Conservation (phyloP, 2,888 invertebrate species). For the Opisthograptis luteolata region DNA sequence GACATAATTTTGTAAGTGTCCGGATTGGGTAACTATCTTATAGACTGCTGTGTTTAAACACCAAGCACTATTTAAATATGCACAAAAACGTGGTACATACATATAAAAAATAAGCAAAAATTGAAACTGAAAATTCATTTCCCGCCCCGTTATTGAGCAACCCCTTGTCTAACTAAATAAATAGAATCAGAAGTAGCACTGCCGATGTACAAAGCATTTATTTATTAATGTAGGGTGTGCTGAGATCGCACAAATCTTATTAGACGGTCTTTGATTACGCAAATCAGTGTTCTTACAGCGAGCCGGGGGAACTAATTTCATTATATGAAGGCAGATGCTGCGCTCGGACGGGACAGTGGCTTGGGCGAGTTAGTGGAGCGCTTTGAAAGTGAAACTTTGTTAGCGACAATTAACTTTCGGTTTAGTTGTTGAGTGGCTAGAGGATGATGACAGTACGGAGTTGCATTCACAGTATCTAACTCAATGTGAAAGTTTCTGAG, state of each 20-base stretch:
- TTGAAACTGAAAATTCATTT: no score
- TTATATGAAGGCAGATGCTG: conserved; percentile 52
- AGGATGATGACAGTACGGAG: no score
- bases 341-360: conserved; percentile 29
- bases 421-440: no score
- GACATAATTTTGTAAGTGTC: no score
- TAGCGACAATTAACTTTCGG: conserved; percentile 19
- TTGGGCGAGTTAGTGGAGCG: conserved; percentile 6
- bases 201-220: conserved; percentile 18
- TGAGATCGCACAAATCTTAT: conserved; percentile 51
- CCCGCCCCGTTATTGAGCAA: conserved; percentile 5
- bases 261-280: conserved; percentile 74
- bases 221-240: conserved; percentile 31
- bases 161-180: conserved; percentile 23
- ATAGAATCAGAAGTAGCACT: conserved; percentile 17
- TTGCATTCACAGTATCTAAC: no score
- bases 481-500: no score
- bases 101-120: no score
- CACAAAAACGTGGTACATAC: no score
- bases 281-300: conserved; percentile 70
- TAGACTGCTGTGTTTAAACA: no score
- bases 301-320: conserved; percentile 60
- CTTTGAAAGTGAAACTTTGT: neutral
- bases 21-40: no score
- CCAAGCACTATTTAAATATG: no score